phyloP scores from a whole-genome alignment of 2,113 vertebrate species.

The Tetraodon nigroviridis region DNA sequence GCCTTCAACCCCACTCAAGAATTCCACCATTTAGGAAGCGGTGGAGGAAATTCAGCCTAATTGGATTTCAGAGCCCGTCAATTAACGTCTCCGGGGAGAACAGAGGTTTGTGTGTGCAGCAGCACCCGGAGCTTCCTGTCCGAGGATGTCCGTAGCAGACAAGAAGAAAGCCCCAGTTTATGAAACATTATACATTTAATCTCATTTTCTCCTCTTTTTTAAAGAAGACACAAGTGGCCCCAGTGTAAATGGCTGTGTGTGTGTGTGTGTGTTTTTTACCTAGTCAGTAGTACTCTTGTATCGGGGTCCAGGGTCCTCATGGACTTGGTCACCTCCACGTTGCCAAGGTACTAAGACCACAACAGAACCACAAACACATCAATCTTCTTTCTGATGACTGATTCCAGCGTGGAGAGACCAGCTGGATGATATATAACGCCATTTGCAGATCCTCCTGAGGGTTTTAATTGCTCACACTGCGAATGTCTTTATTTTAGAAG shows the following conservation, averaged over 20 bases:
- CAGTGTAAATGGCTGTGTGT: not conserved
- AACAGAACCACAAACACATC: conserved; percentile 24
- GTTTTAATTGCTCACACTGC: no score
- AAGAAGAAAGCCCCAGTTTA: conserved; percentile 36
- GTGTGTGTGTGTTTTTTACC: conserved; percentile 72
- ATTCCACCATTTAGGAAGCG: conserved; percentile 48
- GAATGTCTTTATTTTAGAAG: no score
- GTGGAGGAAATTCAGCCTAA: conserved; percentile 72
- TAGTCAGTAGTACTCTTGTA: conserved; percentile 88
- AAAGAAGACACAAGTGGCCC: conserved; percentile 37
- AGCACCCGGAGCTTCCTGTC: conserved; percentile 33
- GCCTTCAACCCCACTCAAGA: no score
- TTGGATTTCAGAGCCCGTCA: conserved; percentile 63
- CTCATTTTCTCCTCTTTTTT: conserved; percentile 40
- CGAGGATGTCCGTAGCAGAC: conserved; percentile 48
- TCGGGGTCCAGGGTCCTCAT: conserved; percentile 91
- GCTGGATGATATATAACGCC: no score
- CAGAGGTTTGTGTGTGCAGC: conserved; percentile 54
- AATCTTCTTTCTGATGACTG: not conserved
- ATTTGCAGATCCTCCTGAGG: no score
- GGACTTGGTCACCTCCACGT: conserved; percentile 87
- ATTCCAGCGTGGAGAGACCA: no score
- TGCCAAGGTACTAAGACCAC: conserved; percentile 82
- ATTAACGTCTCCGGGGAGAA: conserved; percentile 48
- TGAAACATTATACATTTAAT: conserved; percentile 54